Percentiles rank a stretch among this genome's conserved stretches.
These are phyloP conservation scores for Dicaeum eximium DNA, from an alignment of 2,113 vertebrate genomes.

Conservation along the genomic window DNA sequence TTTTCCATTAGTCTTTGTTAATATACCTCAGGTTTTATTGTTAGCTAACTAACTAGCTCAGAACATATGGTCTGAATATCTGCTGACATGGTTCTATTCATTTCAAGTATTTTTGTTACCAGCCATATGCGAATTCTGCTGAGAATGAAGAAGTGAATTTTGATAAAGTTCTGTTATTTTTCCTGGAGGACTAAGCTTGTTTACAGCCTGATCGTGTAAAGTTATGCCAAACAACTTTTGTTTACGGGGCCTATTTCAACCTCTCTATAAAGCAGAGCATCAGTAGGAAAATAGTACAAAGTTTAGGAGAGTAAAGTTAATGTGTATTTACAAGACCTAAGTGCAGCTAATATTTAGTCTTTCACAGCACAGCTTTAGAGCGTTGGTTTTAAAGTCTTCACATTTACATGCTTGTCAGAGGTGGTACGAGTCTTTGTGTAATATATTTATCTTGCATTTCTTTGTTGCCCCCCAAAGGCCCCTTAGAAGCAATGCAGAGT, in stretches of 20 bases:
- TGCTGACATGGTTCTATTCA: background rate
- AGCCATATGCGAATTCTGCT: background rate
- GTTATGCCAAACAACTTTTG: background rate
- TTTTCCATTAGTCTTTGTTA: constrained; percentile 14
- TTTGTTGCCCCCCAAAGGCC: background rate
- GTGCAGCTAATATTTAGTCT: background rate
- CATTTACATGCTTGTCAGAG: background rate
- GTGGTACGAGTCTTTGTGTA: background rate
- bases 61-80: constrained; percentile 1
- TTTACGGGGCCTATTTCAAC: background rate
- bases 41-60: background rate
- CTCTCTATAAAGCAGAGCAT: background rate
- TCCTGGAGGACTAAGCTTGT: background rate
- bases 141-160: constrained; percentile 13
- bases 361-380: background rate
- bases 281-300: background rate
- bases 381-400: background rate
- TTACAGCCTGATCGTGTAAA: background rate
- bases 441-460: background rate
- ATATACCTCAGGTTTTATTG: background rate
- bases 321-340: background rate
- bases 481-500: background rate
- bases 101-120: constrained; percentile 21
- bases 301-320: background rate
- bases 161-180: background rate